Conservation (phyloP, 2,888 invertebrate species). For the Aspidiotus rigidus region DNA sequence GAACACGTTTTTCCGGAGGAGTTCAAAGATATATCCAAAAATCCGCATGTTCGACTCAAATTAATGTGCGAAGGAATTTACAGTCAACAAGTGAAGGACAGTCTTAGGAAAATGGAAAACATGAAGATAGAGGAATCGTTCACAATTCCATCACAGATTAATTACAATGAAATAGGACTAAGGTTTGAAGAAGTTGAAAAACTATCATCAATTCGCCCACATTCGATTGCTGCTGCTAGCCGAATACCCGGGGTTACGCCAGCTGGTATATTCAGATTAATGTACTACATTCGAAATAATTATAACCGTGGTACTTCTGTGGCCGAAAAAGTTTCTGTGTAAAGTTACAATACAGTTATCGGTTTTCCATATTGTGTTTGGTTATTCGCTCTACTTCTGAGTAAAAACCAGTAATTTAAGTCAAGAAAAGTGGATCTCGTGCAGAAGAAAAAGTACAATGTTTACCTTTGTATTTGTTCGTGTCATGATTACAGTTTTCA, state of each 20-base stretch:
- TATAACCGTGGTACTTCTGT: neutral
- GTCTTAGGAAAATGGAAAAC: slow-evolving; percentile 57
- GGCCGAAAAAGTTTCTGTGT: no score
- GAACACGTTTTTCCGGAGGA: slow-evolving; percentile 46
- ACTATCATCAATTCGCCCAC: slow-evolving; percentile 55
- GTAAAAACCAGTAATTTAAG: no score
- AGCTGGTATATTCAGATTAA: slow-evolving; percentile 53
- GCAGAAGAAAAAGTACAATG: no score
- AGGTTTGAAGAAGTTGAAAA: slow-evolving; percentile 65
- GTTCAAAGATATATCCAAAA: slow-evolving; percentile 45
- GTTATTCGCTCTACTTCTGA: no score
- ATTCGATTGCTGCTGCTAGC: slow-evolving; percentile 69
- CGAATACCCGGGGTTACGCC: slow-evolving; percentile 71
- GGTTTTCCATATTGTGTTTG: no score
- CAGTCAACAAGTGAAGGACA: slow-evolving; percentile 49
- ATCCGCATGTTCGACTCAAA: slow-evolving; percentile 46
- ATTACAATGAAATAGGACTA: slow-evolving; percentile 52
- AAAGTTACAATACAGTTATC: no score
- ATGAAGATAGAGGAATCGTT: slow-evolving; percentile 58
- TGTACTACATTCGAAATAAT: slow-evolving; percentile 44
- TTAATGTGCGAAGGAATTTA: slow-evolving; percentile 60
- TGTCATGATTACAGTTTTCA: no score
- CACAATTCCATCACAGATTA: slow-evolving; percentile 57
- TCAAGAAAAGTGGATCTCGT: no score
- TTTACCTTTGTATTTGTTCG: no score